These are phyloP conservation scores for Drosophila helvetica DNA, from an alignment of 2,888 invertebrate species.

Conservation along the genomic window DNA sequence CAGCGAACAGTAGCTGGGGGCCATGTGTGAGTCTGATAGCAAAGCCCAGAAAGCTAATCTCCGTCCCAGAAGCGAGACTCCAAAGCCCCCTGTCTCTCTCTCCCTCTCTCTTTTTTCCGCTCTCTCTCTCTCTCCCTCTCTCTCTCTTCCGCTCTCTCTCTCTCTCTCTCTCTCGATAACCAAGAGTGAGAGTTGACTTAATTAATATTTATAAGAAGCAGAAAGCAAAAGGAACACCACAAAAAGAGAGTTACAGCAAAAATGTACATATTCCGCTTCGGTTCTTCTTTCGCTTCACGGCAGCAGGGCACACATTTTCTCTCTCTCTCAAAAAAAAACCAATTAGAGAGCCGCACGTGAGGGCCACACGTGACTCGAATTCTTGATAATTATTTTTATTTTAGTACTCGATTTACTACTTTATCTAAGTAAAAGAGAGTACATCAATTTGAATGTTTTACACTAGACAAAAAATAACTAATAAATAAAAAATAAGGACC, in stretches of 20 bases:
- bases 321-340: not conserved
- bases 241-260: conserved; percentile 11
- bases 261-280: not conserved
- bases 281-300: not conserved
- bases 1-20: not conserved
- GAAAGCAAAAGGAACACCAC: not conserved
- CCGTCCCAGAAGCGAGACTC: not conserved
- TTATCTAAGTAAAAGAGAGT: not conserved
- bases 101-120: too few relatives aligned
- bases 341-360: conserved; percentile 52
- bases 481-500: too few relatives aligned
- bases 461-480: too few relatives aligned
- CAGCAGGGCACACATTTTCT: not conserved
- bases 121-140: not conserved
- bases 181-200: conserved; percentile 5
- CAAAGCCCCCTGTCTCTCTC: not conserved
- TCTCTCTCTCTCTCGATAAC: not conserved
- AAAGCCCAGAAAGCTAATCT: conserved; percentile 16
- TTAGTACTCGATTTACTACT: not conserved
- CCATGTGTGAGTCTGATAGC: conserved; percentile 29
- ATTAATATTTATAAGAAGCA: conserved; percentile 41
- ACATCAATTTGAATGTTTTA: too few relatives aligned
- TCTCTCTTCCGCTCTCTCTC: too few relatives aligned
- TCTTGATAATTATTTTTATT: not conserved
- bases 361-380: conserved; percentile 48